These are phyloP conservation scores for Catocala sponsa DNA, from an alignment of 2,888 invertebrate species.

Conservation along the genomic window DNA sequence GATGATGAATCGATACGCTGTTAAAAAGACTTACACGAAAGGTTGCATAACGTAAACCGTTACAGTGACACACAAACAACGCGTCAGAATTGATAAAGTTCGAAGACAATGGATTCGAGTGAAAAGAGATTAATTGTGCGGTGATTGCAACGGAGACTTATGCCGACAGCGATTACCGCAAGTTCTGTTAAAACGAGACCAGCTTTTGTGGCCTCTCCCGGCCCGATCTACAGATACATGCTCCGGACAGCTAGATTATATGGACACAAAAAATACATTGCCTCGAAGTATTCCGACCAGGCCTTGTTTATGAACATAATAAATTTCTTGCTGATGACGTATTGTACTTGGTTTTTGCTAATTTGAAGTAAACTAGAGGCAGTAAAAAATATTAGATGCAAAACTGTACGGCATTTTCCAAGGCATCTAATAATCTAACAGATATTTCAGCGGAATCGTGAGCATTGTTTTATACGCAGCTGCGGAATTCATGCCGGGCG, in stretches of 20 bases:
- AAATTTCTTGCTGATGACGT: slow-evolving; percentile 51
- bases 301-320: slow-evolving; percentile 59
- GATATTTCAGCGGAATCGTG: slow-evolving; percentile 48
- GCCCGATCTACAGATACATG: slow-evolving; percentile 57
- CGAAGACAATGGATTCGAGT: slow-evolving; percentile 67
- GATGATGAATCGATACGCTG: slow-evolving; percentile 52
- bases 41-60: slow-evolving; percentile 71
- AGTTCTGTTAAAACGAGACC: slow-evolving; percentile 76
- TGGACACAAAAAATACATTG: slow-evolving; percentile 58
- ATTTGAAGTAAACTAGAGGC: slow-evolving; percentile 38
- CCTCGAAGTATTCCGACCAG: slow-evolving; percentile 39
- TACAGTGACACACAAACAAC: slow-evolving; percentile 59
- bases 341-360: slow-evolving; percentile 47
- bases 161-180: slow-evolving; percentile 72
- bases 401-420: slow-evolving; percentile 27
- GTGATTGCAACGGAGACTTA: slow-evolving; percentile 58
- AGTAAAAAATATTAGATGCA: slow-evolving; percentile 36
- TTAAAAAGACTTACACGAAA: slow-evolving; percentile 65
- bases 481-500: slow-evolving; percentile 43
- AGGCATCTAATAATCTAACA: slow-evolving; percentile 35
- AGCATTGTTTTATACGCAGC: slow-evolving; percentile 54
- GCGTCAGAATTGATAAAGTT: slow-evolving; percentile 58
- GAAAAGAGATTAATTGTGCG: slow-evolving; percentile 70
- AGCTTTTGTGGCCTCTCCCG: slow-evolving; percentile 67
- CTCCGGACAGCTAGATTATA: slow-evolving; percentile 61